Evolutionary conservation across 2,113 vertebrate genomes (phyloP).

Genomic region (Grammomys surdaster): DNA sequence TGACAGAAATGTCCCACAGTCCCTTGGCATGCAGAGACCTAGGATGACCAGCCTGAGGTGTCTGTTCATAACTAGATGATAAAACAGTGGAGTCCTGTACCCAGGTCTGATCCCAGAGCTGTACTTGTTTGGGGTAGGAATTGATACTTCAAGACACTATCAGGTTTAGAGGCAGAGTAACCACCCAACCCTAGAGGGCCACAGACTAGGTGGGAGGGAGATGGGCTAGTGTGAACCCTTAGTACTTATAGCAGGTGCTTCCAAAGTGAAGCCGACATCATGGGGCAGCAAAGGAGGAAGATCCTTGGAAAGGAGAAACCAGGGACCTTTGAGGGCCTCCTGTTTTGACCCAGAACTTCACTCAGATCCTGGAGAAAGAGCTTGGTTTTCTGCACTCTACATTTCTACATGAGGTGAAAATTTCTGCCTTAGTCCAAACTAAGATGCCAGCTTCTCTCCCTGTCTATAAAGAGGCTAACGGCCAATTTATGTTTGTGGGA

Average conservation of each 20-base stretch:
- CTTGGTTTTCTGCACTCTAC: not conserved
- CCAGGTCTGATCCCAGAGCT: not conserved
- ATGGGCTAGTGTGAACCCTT: too few relatives aligned
- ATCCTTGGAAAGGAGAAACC: not conserved
- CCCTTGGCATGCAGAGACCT: not conserved
- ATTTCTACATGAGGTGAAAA: not conserved
- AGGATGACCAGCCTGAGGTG: not conserved
- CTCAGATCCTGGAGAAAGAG: fast-evolving
- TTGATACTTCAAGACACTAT: too few relatives aligned
- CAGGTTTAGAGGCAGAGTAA: fast-evolving
- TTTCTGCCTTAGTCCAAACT: not conserved
- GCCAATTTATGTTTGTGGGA: not conserved
- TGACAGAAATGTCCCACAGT: too few relatives aligned
- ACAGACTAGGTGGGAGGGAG: not conserved
- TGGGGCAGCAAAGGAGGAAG: fast-evolving
- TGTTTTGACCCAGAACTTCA: not conserved
- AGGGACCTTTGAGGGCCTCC: fast-evolving
- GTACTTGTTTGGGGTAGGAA: not conserved
- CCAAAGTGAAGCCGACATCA: fast-evolving
- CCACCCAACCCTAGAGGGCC: not conserved
- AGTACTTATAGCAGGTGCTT: fast-evolving
- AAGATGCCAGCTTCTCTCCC: not conserved
- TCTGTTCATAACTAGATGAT: fast-evolving
- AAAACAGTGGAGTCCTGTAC: not conserved
- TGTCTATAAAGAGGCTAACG: constrained; percentile 14